Conservation (phyloP, 2,113 vertebrate species). For the Anoura caudifer region DNA sequence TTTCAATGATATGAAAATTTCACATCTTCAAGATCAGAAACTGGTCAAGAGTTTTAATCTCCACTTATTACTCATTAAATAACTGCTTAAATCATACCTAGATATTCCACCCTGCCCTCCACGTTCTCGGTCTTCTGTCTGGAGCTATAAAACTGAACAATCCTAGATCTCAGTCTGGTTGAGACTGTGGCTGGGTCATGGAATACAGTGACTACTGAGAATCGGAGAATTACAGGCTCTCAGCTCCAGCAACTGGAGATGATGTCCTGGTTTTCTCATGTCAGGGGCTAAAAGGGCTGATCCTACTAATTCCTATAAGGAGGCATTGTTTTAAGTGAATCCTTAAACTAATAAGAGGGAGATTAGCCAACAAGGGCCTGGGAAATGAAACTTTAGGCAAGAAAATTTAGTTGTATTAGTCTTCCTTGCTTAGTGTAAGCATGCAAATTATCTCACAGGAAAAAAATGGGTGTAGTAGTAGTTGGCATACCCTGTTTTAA, state of each 20-base stretch:
- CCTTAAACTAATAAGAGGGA: neutral
- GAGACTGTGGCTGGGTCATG: neutral
- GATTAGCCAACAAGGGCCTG: neutral
- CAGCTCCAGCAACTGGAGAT: neutral
- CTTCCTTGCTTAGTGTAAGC: neutral
- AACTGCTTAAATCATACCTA: neutral
- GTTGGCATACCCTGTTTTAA: neutral
- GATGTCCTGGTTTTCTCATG: neutral
- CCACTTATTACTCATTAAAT: neutral
- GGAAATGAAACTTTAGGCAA: neutral
- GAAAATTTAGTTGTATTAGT: neutral
- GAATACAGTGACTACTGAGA: neutral
- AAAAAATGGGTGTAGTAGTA: neutral
- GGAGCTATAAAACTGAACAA: neutral
- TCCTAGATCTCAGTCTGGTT: neutral
- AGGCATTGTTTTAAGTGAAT: neutral
- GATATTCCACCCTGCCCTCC: neutral
- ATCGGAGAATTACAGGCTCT: neutral
- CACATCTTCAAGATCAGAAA: neutral
- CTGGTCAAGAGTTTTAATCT: neutral
- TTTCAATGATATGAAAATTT: neutral
- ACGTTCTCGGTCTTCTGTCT: neutral
- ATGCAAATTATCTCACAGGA: neutral
- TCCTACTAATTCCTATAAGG: neutral
- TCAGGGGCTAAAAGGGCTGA: neutral